Evolutionary conservation across 1,140 invertebrate genomes (phyloP), one percentile per base, ranked within the genome.

Genomic region (Diachasmimorpha longicaudata): DNA sequence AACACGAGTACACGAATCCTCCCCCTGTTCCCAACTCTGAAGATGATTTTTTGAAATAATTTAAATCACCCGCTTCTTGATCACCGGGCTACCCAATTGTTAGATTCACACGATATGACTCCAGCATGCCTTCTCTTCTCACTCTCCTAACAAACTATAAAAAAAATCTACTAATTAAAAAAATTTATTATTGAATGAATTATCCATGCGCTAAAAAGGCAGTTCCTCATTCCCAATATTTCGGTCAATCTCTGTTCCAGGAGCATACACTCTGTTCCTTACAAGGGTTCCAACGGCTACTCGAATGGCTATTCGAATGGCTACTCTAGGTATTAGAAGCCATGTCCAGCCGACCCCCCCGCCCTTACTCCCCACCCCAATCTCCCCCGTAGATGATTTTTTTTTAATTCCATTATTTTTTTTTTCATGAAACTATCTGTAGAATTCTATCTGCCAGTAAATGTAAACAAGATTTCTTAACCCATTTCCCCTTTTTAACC

Each of bases 271-370:
- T 89, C 87, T 83, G 87, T 89, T 86, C 86, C 87, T 81, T 88
- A 87, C 88, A 89, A 89, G 86, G 87, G 88, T 82, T 89, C 88
- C 86, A 89, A 89, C 87, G 87, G 88, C 85, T 89, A 88, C 86
- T 87, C 87, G 80, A 89, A 89, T 85, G 87, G 88, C 85, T 89
- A 88, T 87, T 88, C 88, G 82, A 89, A 87, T 87, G 86, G 88
- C 84, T 89, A 88, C 87, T 88, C 87, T 88, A 89, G 87, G 87
- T 89, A 89, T 83, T 89, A 89, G 86, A 86, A 85, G 85, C 86
- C 86, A 86, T 85, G 80, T 73, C 70, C 46, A 77, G 66, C 77
- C 70, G 31, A 71, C 66, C 9, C 44, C 44, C 72, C 9, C 44
- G 31, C 72, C 77, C 25, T 55, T 66, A 70, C 68, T 70, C 76